Conservation (phyloP, 2,113 vertebrate species). For the Silurus glanis region DNA sequence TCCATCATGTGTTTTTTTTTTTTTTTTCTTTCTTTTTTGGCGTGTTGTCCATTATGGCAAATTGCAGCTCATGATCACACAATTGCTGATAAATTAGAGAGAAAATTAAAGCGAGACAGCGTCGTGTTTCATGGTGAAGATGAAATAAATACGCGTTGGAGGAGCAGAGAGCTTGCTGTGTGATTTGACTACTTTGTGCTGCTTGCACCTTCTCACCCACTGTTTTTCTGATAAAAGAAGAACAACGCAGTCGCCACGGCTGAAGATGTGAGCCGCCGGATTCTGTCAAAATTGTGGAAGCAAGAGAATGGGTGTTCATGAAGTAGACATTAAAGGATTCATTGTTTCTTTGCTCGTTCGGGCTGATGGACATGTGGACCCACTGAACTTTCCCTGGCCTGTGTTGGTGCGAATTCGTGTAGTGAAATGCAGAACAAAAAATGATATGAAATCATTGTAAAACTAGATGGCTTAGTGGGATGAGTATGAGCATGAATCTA, state of each 20-base stretch:
- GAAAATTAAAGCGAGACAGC: conserved; percentile 50
- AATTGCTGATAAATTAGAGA: conserved; percentile 50
- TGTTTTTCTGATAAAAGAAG: conserved; percentile 56
- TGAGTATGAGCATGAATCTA: background rate
- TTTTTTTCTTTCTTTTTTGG: background rate
- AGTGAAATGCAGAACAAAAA: background rate
- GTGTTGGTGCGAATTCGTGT: background rate
- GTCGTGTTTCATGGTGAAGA: conserved; percentile 42
- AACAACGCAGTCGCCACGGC: conserved; percentile 51
- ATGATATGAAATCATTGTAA: background rate
- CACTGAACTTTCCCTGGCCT: background rate
- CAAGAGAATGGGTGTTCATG: conserved; percentile 48
- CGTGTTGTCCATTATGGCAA: conserved; percentile 27
- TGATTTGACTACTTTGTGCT: conserved; percentile 53
- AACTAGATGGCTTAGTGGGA: background rate
- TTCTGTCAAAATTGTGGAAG: conserved; percentile 57
- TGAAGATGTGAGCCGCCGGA: conserved; percentile 59
- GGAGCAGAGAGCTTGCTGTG: conserved; percentile 53
- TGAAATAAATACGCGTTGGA: conserved; percentile 53
- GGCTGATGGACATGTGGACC: conserved; percentile 24
- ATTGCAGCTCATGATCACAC: conserved; percentile 44
- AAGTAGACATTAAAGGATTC: conserved; percentile 38
- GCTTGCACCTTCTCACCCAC: conserved; percentile 57
- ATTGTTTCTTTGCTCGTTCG: conserved; percentile 48
- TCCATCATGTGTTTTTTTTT: conserved; percentile 19